Conservation (phyloP, 2,888 invertebrate genomes). For the Amiota minor region DNA sequence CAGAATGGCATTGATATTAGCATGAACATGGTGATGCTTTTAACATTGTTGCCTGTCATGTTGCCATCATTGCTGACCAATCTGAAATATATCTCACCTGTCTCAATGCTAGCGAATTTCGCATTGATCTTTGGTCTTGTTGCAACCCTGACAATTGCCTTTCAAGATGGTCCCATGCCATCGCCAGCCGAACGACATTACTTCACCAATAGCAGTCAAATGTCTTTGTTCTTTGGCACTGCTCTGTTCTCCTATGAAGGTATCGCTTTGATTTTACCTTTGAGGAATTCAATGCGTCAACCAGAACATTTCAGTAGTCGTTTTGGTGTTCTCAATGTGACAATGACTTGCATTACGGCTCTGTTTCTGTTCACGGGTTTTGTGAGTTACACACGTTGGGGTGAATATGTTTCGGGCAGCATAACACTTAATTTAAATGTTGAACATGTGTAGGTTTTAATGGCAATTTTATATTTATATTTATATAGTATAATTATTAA, state of each 20-base stretch:
- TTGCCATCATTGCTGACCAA: conserved; percentile 69
- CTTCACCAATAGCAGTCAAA: conserved; percentile 77
- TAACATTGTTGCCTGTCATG: conserved; percentile 67
- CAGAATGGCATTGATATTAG: conserved; percentile 64
- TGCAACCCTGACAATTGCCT: conserved; percentile 84
- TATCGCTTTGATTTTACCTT: conserved; percentile 90
- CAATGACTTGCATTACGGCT: conserved; percentile 86
- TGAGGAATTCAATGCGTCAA: conserved; percentile 91
- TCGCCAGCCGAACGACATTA: conserved; percentile 76
- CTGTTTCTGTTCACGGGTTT: conserved; percentile 89
- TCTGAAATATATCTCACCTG: conserved; percentile 77
- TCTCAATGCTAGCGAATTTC: conserved; percentile 85
- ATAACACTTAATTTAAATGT: conserved; percentile 88
- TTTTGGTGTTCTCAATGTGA: conserved; percentile 90
- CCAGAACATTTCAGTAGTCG: conserved; percentile 85
- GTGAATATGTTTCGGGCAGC: conserved; percentile 85
- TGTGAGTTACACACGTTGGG: conserved; percentile 90
- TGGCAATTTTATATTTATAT: background rate
- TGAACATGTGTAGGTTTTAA: conserved; percentile 60
- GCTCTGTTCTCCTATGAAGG: conserved; percentile 98
- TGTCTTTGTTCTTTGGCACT: conserved; percentile 95
- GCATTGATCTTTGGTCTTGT: conserved; percentile 80
- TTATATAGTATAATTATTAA: background rate
- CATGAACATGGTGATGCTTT: conserved; percentile 61
- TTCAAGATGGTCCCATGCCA: conserved; percentile 81